These are phyloP conservation scores for Parnassius orleans DNA, from an alignment of 2,888 invertebrate genomes.

Conservation along the genomic window DNA sequence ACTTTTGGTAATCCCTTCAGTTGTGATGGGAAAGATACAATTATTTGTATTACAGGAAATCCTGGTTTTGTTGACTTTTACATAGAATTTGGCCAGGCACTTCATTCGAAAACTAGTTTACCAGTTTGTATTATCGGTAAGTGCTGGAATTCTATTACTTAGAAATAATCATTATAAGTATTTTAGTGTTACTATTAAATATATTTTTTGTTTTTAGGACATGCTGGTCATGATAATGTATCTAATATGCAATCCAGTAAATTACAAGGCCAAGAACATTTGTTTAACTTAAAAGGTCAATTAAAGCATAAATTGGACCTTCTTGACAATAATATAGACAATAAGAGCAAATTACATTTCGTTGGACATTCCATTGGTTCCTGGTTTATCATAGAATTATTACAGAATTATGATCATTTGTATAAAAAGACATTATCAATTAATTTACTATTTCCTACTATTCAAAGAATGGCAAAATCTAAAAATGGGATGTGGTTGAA, in stretches of 20 bases:
- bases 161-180: background rate
- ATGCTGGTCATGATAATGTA: slow-evolving; percentile 84
- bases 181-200: slow-evolving; percentile 14
- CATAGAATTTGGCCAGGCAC: slow-evolving; percentile 84
- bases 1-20: slow-evolving; percentile 86
- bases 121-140: slow-evolving; percentile 90
- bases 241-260: slow-evolving; percentile 69
- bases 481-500: slow-evolving; percentile 87
- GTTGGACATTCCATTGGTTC: slow-evolving; percentile 96
- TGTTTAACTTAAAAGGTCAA: slow-evolving; percentile 90
- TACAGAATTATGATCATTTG: slow-evolving; percentile 81
- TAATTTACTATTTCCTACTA: slow-evolving; percentile 92
- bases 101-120: slow-evolving; percentile 82
- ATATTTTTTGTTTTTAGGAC: slow-evolving; percentile 81
- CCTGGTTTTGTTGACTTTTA: slow-evolving; percentile 93
- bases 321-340: slow-evolving; percentile 86
- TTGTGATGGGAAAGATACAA: slow-evolving; percentile 80
- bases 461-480: slow-evolving; percentile 90
- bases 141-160: slow-evolving; percentile 27
- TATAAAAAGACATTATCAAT: slow-evolving; percentile 80
- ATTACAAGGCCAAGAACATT: slow-evolving; percentile 76
- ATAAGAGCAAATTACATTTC: slow-evolving; percentile 87
- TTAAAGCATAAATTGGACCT: slow-evolving; percentile 89
- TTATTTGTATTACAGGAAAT: slow-evolving; percentile 91
- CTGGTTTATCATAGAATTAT: slow-evolving; percentile 88